These are phyloP conservation scores for Clarias magur DNA, from an alignment of 2,113 vertebrate genomes.

Conservation along the genomic window DNA sequence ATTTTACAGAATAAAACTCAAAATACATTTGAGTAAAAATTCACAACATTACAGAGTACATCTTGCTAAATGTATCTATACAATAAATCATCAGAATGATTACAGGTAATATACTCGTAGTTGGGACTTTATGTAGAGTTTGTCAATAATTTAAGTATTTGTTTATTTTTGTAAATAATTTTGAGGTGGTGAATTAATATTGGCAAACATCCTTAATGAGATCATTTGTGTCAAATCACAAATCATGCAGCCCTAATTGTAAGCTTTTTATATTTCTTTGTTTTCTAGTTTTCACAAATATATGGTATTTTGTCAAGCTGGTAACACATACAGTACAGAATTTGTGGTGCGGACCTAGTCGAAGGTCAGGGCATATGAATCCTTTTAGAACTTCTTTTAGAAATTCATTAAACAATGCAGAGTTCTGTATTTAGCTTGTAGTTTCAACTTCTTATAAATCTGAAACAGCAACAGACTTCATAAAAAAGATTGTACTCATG, in stretches of 20 bases:
- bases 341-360: neutral
- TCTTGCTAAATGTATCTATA: neutral
- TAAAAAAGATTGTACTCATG: neutral
- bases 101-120: too few species aligned
- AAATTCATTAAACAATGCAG: neutral
- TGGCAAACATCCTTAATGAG: too few species aligned
- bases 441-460: neutral
- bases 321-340: neutral
- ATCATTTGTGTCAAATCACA: too few species aligned
- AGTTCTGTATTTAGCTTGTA: neutral
- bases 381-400: neutral
- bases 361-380: neutral
- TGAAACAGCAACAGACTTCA: neutral
- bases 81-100: neutral
- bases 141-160: too few species aligned
- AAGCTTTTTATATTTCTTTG: neutral
- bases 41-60: neutral
- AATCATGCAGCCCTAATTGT: too few species aligned
- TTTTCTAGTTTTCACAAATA: neutral
- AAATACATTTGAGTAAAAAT: neutral
- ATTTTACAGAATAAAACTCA: neutral
- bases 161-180: too few species aligned
- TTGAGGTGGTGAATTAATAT: too few species aligned
- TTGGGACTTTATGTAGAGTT: too few species aligned
- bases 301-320: neutral